phyloP scores from a whole-genome alignment of 2,113 vertebrate species.

The Numenius arquata region DNA sequence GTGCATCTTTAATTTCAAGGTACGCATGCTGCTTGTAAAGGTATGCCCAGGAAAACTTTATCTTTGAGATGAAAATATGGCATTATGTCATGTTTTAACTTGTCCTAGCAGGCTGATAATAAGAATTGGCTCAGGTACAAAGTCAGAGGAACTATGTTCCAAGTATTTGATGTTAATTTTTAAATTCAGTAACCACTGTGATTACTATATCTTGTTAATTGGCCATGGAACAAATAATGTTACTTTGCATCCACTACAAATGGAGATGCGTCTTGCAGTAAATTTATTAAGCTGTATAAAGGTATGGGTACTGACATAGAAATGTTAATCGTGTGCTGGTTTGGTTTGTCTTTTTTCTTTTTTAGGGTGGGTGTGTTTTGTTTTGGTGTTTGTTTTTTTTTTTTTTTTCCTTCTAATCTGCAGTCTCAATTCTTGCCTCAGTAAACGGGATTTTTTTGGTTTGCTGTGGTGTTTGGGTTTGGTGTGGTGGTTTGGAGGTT shows the following conservation, averaged over 20 bases:
- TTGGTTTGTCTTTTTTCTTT: not conserved
- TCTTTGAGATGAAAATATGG: not conserved
- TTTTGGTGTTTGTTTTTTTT: rapidly evolving
- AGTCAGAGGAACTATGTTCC: not conserved
- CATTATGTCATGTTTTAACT: not conserved
- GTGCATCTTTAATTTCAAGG: not conserved
- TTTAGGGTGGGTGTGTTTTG: not conserved
- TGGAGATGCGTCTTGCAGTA: not conserved
- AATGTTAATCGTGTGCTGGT: not conserved
- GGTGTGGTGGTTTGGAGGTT: not conserved
- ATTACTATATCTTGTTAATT: not conserved
- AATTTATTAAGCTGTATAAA: not conserved
- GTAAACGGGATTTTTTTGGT: not conserved
- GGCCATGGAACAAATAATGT: not conserved
- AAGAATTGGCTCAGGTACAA: not conserved
- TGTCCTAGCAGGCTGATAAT: not conserved
- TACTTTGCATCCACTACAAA: not conserved
- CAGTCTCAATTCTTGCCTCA: not conserved
- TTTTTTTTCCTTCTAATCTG: not conserved
- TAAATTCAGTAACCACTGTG: not conserved
- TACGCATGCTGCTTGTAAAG: not conserved
- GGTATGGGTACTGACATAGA: not conserved
- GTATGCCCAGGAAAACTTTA: not conserved
- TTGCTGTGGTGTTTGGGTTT: not conserved
- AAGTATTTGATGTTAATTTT: not conserved